Evolutionary conservation across 2,888 invertebrate genomes (phyloP), one percentile per base, ranked within the genome.

Genomic region (Malthinus seriepunctatus): DNA sequence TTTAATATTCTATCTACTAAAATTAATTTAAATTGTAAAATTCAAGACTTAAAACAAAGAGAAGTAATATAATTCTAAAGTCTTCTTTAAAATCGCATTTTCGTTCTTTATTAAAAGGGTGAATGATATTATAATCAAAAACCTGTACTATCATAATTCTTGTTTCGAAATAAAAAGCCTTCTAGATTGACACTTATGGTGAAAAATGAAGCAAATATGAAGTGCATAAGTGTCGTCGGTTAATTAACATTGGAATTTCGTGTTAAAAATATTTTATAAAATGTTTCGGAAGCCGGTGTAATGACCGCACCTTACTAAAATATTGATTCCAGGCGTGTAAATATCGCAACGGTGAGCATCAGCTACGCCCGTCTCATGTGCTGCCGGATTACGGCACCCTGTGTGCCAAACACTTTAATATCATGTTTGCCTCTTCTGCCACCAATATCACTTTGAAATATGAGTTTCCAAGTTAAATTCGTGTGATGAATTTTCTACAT

Each of bases 261-360:
- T 59, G 49, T 49, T 39, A 54, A 54, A 32, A 55, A 47, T 46
- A 15, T 23, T n/a, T n/a, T 42, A 23, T 23, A 42, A 42, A 42
- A 42, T 23, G 56, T 58, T 64, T 63, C 54, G 51, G 56, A 58
- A 59, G 51, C 47, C 56, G 60, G 63, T 61, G 65, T 65, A 65
- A 65, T 62, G 65, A 65, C 65, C 65, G 62, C 63, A 63, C 63
- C 65, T 65, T 63, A 56, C 63, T 54, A 60, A 62, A 56, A 62
- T 63, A 63, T 65, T 57, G 63, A 65, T 65, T 63, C 60, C 53
- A 44, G 54, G 37, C 60, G 60, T 56, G 60, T 60, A 60, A 60
- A 54, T 59, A 59, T 59, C 54, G 54, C 38, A 59, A 59, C 59
- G 54, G 59, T 59, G 59, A 59, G 49, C 54, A 51, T 54, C 54